Evolutionary conservation across 2,888 invertebrate species (phyloP).

Genomic region (Laspeyria flexula): DNA sequence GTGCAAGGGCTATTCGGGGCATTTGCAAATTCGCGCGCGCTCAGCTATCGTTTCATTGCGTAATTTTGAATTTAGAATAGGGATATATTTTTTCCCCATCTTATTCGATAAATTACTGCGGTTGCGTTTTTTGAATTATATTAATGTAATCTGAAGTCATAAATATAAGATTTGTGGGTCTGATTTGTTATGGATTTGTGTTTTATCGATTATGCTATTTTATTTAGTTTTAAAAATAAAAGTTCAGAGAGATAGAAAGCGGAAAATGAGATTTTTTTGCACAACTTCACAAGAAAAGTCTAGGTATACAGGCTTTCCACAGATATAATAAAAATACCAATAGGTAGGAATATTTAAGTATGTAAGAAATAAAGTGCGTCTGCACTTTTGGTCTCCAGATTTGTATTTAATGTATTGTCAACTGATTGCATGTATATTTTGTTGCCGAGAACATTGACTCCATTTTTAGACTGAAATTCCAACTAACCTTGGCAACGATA

Average conservation of each 20-base stretch:
- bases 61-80: slow-evolving; percentile 67
- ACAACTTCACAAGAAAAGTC: too few relatives aligned
- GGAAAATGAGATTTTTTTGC: too few relatives aligned
- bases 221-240: too few relatives aligned
- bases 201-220: slow-evolving; percentile 2
- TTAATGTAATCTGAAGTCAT: slow-evolving; percentile 41
- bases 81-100: slow-evolving; percentile 52
- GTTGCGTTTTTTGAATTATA: slow-evolving; percentile 46
- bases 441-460: too few relatives aligned
- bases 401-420: too few relatives aligned
- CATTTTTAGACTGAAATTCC: slow-evolving; percentile 29
- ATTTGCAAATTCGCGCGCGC: slow-evolving; percentile 72
- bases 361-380: too few relatives aligned
- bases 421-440: too few relatives aligned
- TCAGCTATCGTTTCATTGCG: slow-evolving; percentile 79
- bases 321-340: too few relatives aligned
- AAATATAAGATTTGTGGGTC: slow-evolving; percentile 34
- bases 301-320: too few relatives aligned
- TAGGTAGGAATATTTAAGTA: too few relatives aligned
- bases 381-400: too few relatives aligned
- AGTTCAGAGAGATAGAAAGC: too few relatives aligned
- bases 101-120: slow-evolving; percentile 51
- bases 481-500: slow-evolving; percentile 31
- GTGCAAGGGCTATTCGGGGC: slow-evolving; percentile 59
- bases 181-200: slow-evolving; percentile 28